Base-by-base conservation (phyloP, 37 sponge, comb jelly and placozoan species). In the Lycopodina hypogea region DNA sequence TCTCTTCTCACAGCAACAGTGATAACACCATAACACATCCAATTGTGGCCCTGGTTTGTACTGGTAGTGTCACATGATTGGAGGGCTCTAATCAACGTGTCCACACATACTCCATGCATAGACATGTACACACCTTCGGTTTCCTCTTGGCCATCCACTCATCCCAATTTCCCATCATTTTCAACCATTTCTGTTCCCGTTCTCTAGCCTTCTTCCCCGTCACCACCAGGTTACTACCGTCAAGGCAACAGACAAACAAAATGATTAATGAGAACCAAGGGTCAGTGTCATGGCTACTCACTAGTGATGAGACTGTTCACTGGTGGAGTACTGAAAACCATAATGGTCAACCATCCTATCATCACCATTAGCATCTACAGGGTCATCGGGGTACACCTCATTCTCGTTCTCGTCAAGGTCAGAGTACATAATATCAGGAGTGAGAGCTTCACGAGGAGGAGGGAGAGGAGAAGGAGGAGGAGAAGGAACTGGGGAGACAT, bases 101-200 rank as follows among this genome's bases (percentile, higher is more conserved):
- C n/a, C 8, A 9, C 48, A 45, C 48, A 4, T 12, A 45, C 48
- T 45, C 48, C 9, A 9, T 45, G 48, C 4, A 45, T 45, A 9
- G 8, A 45, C 48, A 9, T 3, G 14, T 3, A 58, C 39, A 51
- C 37, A 92, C 93, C 86, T 87, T 87, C 19, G 67, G 58, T 22
- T 69, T 42, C 37, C 87, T 85, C 26, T 72, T 84, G 41, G 83
- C 72, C 68, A 83, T 79, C 81, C 80, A 84, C 33, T 77, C 52
- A 22, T 93, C 86, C 97, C 97, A 96, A 59, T 87, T 82, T 21
- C 19, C 42, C 30, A 93, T 55, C 91, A 96, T 87, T 42, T 88
- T 78, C 62, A 90, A 64, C 97, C 97, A 96, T 50, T 93, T 93
- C 45, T 76, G 28, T 64, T 97, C 98, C 23, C 95, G 66, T 61